Conservation (phyloP, 2,113 vertebrate genomes). For the Maccullochella peelii region DNA sequence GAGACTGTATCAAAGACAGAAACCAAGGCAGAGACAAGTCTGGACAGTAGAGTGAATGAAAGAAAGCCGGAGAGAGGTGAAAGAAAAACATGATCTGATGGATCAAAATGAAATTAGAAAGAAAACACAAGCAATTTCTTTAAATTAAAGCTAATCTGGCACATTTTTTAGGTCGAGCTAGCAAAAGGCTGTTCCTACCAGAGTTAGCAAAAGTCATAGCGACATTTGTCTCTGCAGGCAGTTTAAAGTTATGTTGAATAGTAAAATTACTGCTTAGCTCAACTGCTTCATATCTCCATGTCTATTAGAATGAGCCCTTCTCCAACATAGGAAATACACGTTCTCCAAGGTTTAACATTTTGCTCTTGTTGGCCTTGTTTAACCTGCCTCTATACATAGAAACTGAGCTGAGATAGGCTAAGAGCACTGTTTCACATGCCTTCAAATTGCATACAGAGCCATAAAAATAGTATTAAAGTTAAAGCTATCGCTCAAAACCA, state of each 20-base stretch:
- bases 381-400: too few relatives aligned
- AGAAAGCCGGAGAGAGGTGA: background rate
- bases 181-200: background rate
- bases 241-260: background rate
- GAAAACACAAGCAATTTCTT: background rate
- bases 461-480: too few relatives aligned
- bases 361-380: too few relatives aligned
- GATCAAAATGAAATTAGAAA: background rate
- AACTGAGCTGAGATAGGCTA: too few relatives aligned
- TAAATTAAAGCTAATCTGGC: background rate
- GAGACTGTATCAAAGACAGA: background rate
- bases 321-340: too few relatives aligned
- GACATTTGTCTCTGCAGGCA: background rate
- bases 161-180: background rate
- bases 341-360: background rate
- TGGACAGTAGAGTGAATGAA: rapidly evolving
- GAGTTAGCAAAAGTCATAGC: too few relatives aligned
- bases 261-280: background rate
- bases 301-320: too few relatives aligned
- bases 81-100: background rate
- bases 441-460: too few relatives aligned
- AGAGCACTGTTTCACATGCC: too few relatives aligned
- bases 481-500: too few relatives aligned
- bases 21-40: background rate
- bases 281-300: background rate